phyloP scores from a whole-genome alignment of 30 jellyfish, hydroid and myxozoan species.

The Aurelia aurita region DNA sequence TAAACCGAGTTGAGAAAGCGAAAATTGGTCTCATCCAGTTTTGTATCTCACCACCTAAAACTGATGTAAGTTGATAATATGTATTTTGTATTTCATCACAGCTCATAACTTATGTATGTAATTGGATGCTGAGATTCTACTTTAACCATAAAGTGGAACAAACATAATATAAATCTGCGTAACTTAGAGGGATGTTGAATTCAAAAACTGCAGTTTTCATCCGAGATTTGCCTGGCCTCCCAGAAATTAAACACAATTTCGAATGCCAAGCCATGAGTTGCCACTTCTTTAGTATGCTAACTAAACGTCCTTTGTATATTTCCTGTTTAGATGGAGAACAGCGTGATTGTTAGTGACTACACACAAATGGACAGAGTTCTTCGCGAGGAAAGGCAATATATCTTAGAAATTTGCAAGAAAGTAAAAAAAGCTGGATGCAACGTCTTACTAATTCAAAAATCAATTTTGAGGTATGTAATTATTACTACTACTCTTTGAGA shows the following conservation, averaged over 20 bases:
- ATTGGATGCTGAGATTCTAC: no score
- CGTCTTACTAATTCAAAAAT: constrained; percentile 95
- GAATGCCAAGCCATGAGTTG: no score
- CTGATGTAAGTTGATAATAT: constrained; percentile 75
- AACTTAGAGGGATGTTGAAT: no score
- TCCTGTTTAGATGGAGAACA: constrained; percentile 86
- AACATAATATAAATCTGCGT: no score
- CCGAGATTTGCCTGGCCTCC: no score
- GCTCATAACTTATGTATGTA: no score
- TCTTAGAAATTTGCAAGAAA: constrained; percentile 88
- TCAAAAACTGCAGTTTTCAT: no score
- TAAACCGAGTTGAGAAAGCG: constrained; percentile 95
- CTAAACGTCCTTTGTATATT: neutral
- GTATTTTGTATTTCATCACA: neutral
- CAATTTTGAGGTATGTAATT: constrained; percentile 96
- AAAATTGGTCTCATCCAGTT: constrained; percentile 96
- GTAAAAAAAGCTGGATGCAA: constrained; percentile 97
- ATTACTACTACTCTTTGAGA: no score
- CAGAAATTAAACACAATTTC: no score
- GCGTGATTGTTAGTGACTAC: constrained; percentile 97
- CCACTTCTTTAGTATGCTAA: neutral
- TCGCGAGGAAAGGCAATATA: constrained; percentile 94
- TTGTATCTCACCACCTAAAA: constrained; percentile 98
- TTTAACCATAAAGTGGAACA: no score
- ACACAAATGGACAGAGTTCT: constrained; percentile 99